Evolutionary conservation across 1,140 invertebrate species (phyloP).

Genomic region (Solen grandis): DNA sequence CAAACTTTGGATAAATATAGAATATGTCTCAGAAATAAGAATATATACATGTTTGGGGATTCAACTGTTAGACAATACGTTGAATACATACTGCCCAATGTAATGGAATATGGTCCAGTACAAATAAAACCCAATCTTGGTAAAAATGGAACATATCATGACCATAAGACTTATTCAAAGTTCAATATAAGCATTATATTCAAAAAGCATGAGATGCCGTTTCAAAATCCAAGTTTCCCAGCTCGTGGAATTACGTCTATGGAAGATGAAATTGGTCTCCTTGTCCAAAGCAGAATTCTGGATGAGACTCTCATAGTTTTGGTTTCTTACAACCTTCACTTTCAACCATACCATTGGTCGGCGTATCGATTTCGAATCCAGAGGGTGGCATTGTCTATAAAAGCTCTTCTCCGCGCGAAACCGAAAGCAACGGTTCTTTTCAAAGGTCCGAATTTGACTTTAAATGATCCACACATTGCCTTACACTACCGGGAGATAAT

Average conservation of each 20-base stretch:
- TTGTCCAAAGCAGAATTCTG: not conserved
- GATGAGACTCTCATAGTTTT: constrained; percentile 16
- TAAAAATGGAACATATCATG: not conserved
- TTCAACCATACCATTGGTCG: constrained; percentile 4
- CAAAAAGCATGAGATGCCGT: constrained; percentile 44
- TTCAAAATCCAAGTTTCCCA: constrained; percentile 26
- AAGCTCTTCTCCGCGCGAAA: not conserved
- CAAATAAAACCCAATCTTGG: not conserved
- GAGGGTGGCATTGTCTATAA: not conserved
- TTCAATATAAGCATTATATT: constrained; percentile 15
- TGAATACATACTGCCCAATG: constrained; percentile 4
- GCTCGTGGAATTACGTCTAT: not conserved
- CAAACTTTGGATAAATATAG: constrained; percentile 12
- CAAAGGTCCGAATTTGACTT: constrained; percentile 18
- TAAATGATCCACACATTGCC: constrained; percentile 15
- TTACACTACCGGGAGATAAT: constrained; percentile 6
- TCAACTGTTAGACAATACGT: constrained; percentile 37
- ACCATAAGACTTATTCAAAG: not conserved
- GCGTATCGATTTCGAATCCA: not conserved
- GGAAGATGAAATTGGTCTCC: not conserved
- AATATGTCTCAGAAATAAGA: constrained; percentile 24
- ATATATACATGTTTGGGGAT: constrained; percentile 20
- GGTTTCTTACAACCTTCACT: constrained; percentile 25
- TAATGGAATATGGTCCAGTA: not conserved
- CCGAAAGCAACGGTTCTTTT: constrained; percentile 22